These are phyloP conservation scores for Rhynchopsitta pachyrhyncha DNA, from an alignment of 2,113 vertebrate genomes.

Conservation along the genomic window DNA sequence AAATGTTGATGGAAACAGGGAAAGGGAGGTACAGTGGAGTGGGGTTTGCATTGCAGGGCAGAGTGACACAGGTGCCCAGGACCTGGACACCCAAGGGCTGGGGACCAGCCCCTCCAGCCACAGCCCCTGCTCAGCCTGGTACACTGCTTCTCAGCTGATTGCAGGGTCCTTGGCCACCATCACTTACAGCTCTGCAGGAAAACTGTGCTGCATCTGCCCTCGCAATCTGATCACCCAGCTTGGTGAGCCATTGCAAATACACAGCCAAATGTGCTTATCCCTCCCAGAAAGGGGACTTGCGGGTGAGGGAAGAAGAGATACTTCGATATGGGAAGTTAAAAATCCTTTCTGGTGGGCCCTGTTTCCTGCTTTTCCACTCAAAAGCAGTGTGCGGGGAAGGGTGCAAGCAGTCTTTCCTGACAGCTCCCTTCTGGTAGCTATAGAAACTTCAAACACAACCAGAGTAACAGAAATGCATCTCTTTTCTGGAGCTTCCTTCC, in stretches of 20 bases:
- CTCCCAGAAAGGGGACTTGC: neutral
- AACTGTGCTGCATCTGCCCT: conserved; percentile 32
- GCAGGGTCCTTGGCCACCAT: neutral
- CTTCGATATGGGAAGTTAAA: neutral
- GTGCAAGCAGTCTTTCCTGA: neutral
- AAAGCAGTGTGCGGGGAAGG: neutral
- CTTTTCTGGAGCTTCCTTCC: conserved; percentile 18
- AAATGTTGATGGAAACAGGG: neutral
- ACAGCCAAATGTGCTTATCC: neutral
- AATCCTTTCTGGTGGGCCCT: neutral
- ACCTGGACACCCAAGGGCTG: neutral
- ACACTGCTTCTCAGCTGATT: neutral
- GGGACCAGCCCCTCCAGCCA: neutral
- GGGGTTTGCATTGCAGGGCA: neutral
- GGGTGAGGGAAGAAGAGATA: neutral
- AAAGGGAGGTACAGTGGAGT: neutral
- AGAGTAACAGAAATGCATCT: neutral
- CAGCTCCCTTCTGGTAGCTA: conserved; percentile 7
- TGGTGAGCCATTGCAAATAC: neutral
- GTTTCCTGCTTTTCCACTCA: neutral
- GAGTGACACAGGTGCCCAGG: neutral
- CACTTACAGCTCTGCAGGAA: neutral
- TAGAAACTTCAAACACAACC: conserved; percentile 53
- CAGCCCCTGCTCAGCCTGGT: neutral
- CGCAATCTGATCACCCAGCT: neutral